Evolutionary conservation across 2,113 vertebrate species (phyloP).

Genomic region (Amphiprion percula): DNA sequence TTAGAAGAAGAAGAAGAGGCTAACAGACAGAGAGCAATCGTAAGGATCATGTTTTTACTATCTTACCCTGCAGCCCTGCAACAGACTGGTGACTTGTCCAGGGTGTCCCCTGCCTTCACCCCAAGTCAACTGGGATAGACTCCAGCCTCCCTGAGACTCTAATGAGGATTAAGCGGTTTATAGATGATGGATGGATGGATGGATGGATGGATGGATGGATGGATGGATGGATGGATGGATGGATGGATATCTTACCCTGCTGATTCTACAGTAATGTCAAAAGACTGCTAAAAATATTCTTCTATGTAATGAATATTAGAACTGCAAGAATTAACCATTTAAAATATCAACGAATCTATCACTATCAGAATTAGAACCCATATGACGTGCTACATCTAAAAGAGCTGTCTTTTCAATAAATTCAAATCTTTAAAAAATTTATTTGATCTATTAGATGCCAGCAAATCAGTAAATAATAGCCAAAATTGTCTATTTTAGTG

Average conservation of each 20-base stretch:
- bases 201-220: no score
- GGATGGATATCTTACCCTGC: neutral
- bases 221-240: no score
- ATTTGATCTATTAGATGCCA: neutral
- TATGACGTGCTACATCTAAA: no score
- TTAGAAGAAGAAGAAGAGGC: slow-evolving; percentile 89
- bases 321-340: neutral
- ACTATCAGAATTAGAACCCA: neutral
- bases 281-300: neutral
- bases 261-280: neutral
- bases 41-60: slow-evolving; percentile 73
- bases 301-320: neutral
- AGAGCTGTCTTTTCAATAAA: no score
- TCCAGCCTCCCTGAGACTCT: no score
- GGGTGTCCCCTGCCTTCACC: no score
- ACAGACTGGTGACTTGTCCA: no score
- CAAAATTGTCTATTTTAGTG: neutral
- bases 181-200: no score
- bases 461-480: neutral
- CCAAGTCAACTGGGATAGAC: no score
- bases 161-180: no score
- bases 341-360: neutral
- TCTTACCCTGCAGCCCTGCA: neutral
- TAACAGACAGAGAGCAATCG: slow-evolving; percentile 84
- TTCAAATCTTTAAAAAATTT: no score